phyloP scores from a whole-genome alignment of 2,888 invertebrate genomes.

The Drosophila kambysellisi region DNA sequence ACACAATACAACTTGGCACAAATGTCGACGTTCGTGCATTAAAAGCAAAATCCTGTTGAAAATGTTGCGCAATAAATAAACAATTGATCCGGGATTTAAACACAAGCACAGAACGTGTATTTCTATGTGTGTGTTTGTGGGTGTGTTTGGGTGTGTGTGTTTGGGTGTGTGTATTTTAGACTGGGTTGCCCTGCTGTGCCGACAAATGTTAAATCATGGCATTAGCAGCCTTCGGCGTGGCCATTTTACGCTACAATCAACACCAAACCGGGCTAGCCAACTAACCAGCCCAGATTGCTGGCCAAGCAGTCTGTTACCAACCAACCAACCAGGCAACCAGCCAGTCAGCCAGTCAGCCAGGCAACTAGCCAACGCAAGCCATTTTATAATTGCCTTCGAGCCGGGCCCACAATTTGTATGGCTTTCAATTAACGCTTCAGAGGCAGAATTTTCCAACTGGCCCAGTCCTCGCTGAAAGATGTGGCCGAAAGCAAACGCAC shows the following conservation, averaged over 20 bases:
- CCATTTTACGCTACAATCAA: slow-evolving; percentile 75
- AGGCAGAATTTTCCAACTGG: slow-evolving; percentile 27
- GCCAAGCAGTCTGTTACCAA: background rate
- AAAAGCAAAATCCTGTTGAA: slow-evolving; percentile 76
- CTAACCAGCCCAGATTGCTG: slow-evolving; percentile 9
- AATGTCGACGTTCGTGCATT: slow-evolving; percentile 65
- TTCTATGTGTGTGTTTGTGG: slow-evolving; percentile 4
- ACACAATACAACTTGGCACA: slow-evolving; percentile 52
- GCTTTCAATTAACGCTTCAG: slow-evolving; percentile 77
- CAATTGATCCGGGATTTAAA: slow-evolving; percentile 70
- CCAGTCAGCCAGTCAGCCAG: slow-evolving; percentile 23
- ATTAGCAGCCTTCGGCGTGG: slow-evolving; percentile 49
- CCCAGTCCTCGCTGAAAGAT: slow-evolving; percentile 43
- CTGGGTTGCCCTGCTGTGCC: slow-evolving; percentile 21
- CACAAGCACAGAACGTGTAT: slow-evolving; percentile 10
- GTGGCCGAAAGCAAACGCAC: slow-evolving; percentile 57
- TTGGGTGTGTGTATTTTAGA: background rate
- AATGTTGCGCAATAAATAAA: slow-evolving; percentile 77
- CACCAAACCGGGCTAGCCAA: slow-evolving; percentile 35
- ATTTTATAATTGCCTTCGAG: slow-evolving; percentile 77
- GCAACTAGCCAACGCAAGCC: slow-evolving; percentile 30
- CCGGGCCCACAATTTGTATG: slow-evolving; percentile 70
- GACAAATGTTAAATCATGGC: slow-evolving; percentile 58
- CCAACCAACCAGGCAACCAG: slow-evolving; percentile 12
- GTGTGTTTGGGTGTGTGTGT: slow-evolving; percentile 3